These are phyloP conservation scores for Bombus balteatus DNA, from an alignment of 1,140 invertebrate species.

Conservation along the genomic window DNA sequence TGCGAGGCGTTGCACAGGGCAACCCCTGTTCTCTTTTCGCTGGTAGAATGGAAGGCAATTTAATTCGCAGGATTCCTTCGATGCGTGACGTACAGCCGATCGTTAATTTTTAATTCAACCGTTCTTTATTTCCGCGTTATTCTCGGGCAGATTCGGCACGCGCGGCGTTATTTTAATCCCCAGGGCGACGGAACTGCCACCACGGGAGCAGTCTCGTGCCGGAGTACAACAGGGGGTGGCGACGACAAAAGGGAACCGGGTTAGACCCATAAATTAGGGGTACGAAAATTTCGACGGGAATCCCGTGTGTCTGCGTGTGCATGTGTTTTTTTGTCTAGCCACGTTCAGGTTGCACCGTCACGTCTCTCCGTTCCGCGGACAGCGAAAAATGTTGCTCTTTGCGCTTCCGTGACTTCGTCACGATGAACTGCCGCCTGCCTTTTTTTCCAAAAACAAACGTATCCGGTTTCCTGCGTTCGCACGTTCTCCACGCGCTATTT, in stretches of 20 bases:
- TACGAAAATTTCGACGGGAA: slow-evolving; percentile 54
- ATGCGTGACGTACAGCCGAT: slow-evolving; percentile 60
- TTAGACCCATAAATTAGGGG: slow-evolving; percentile 63
- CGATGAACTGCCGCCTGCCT: background rate
- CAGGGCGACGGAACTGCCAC: slow-evolving; percentile 17
- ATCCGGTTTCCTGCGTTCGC: background rate
- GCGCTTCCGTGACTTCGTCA: slow-evolving; percentile 7
- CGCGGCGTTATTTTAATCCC: slow-evolving; percentile 65
- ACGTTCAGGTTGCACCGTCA: slow-evolving; percentile 10
- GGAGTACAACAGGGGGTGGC: background rate
- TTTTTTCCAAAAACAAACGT: slow-evolving; percentile 13
- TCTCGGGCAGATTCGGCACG: slow-evolving; percentile 63
- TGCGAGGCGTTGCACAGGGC: background rate
- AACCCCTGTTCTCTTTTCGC: background rate
- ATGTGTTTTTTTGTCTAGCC: background rate
- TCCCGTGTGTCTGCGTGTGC: background rate
- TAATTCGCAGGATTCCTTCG: slow-evolving; percentile 58
- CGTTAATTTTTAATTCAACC: slow-evolving; percentile 67
- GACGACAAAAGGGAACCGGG: slow-evolving; percentile 45
- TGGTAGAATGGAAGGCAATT: slow-evolving; percentile 26
- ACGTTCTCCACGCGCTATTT: background rate
- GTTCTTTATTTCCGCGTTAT: slow-evolving; percentile 43
- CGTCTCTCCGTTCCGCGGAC: background rate
- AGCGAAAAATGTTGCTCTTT: slow-evolving; percentile 40
- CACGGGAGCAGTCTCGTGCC: slow-evolving; percentile 2